These are phyloP conservation scores for Cantharis lateralis DNA, from an alignment of 2,888 invertebrate genomes.

Conservation along the genomic window DNA sequence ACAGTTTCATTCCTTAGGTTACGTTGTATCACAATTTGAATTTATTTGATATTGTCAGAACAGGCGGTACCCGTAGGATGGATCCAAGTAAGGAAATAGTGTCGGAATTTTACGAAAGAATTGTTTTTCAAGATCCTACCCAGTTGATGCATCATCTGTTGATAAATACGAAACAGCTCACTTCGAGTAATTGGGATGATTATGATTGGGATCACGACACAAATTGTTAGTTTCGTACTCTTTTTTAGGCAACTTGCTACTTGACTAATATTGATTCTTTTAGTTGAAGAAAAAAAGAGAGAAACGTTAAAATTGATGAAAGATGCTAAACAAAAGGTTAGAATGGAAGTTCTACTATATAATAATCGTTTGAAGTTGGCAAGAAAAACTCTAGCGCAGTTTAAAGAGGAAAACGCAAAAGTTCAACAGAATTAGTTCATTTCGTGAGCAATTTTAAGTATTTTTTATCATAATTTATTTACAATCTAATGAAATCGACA, in stretches of 20 bases:
- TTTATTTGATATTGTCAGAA: slow-evolving; percentile 81
- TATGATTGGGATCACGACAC: slow-evolving; percentile 89
- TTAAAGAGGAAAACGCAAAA: slow-evolving; percentile 75
- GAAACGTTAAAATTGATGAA: slow-evolving; percentile 77
- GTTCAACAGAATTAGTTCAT: slow-evolving; percentile 48
- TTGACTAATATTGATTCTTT: slow-evolving; percentile 38
- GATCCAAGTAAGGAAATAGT: slow-evolving; percentile 76
- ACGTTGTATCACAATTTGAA: slow-evolving; percentile 94
- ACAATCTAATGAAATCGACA: background rate
- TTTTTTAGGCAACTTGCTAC: background rate
- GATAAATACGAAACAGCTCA: slow-evolving; percentile 75
- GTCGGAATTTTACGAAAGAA: slow-evolving; percentile 94
- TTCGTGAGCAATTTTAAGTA: slow-evolving; percentile 15
- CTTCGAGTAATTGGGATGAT: slow-evolving; percentile 72
- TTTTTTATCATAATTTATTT: background rate
- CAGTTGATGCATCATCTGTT: slow-evolving; percentile 88
- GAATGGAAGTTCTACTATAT: slow-evolving; percentile 78
- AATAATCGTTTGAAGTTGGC: slow-evolving; percentile 85
- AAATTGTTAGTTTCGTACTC: slow-evolving; percentile 69
- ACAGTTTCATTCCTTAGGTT: slow-evolving; percentile 65
- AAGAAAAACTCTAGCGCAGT: slow-evolving; percentile 82
- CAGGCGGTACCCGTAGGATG: no score
- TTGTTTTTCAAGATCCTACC: slow-evolving; percentile 90
- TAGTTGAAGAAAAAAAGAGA: slow-evolving; percentile 89
- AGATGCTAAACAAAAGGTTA: slow-evolving; percentile 79